phyloP scores from a whole-genome alignment of 2,888 invertebrate species.

The Perizoma affinitatum region DNA sequence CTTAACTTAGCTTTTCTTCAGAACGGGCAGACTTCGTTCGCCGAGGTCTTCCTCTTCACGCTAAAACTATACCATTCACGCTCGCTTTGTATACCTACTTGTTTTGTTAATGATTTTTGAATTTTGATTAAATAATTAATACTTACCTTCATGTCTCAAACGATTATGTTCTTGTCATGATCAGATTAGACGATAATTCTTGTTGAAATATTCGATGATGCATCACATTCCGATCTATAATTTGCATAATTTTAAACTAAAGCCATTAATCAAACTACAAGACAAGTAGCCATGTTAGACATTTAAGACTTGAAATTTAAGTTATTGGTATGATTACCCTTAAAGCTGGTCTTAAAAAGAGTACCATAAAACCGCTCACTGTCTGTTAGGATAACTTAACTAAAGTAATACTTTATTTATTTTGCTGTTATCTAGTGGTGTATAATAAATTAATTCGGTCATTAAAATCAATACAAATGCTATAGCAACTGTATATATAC shows the following conservation, averaged over 20 bases:
- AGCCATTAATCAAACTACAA: constrained; percentile 37
- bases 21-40: too few species aligned
- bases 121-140: constrained; percentile 14
- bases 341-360: not conserved
- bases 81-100: too few species aligned
- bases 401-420: too few species aligned
- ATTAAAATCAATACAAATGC: too few species aligned
- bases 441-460: not conserved
- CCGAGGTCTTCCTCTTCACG: too few species aligned
- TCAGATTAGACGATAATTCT: constrained; percentile 31
- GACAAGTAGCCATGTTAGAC: constrained; percentile 32
- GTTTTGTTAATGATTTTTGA: not conserved
- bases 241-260: constrained; percentile 35
- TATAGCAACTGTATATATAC: too few species aligned
- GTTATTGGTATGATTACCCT: constrained; percentile 18
- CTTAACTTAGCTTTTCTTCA: too few species aligned
- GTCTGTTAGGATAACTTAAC: too few species aligned
- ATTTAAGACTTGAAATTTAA: constrained; percentile 31
- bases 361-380: too few species aligned
- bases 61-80: too few species aligned
- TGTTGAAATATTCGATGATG: constrained; percentile 36
- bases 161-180: constrained; percentile 21
- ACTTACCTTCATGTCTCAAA: constrained; percentile 18
- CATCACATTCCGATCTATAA: constrained; percentile 33
- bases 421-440: not conserved